Evolutionary conservation across 1,140 invertebrate species (phyloP).

Genomic region (Epicauta chinensis): DNA sequence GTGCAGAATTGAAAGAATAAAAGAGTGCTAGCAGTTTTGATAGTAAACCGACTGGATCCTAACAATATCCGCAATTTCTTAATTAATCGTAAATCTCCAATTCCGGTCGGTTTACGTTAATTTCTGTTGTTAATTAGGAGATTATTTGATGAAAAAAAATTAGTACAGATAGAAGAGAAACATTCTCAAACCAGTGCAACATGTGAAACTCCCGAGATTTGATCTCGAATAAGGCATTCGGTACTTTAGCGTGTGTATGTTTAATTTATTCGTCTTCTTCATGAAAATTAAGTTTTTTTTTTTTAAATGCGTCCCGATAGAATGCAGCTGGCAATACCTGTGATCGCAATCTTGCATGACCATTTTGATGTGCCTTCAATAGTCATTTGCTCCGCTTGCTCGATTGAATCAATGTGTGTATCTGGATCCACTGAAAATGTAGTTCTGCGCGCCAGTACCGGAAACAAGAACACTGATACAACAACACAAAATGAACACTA

Average conservation of each 20-base stretch:
- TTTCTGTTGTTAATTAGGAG: no score
- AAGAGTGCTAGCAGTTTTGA: no score
- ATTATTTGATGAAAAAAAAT: no score
- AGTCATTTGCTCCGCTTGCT: slow-evolving; percentile 94
- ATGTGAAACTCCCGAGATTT: no score
- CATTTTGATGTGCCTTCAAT: slow-evolving; percentile 99
- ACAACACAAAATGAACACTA: slow-evolving; percentile 24
- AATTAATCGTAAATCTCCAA: no score
- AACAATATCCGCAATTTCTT: no score
- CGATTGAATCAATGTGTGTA: slow-evolving; percentile 97
- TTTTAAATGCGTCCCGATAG: slow-evolving; percentile 32
- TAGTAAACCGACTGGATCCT: no score
- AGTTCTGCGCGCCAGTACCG: slow-evolving; percentile 64
- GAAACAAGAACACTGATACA: slow-evolving; percentile 46
- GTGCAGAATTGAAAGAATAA: no score
- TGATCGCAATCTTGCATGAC: slow-evolving; percentile 99
- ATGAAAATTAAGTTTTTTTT: background rate
- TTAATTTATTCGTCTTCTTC: background rate
- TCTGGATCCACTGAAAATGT: slow-evolving; percentile 97
- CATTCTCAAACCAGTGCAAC: no score
- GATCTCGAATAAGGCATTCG: slow-evolving; percentile 12
- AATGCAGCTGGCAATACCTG: slow-evolving; percentile 64
- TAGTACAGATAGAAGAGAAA: no score
- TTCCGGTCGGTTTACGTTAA: no score
- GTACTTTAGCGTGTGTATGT: slow-evolving; percentile 21